Base-by-base conservation (phyloP, 2,888 invertebrate species). In the Zhengitettix transpicula region DNA sequence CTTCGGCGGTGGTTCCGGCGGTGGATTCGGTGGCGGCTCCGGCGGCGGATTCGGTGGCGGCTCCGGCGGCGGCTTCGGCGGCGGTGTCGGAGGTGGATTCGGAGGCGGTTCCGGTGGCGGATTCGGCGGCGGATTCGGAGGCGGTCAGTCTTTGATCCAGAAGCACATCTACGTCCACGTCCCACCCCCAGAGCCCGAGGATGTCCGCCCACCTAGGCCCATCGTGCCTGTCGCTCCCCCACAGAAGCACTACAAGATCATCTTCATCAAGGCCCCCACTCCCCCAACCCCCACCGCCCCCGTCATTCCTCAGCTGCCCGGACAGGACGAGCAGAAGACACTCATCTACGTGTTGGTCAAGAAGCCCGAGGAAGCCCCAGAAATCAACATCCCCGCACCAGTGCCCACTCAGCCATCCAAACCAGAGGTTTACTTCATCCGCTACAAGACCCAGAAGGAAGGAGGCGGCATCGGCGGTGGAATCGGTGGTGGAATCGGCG, bases 81-180 rank as follows among this genome's bases (percentile, higher is more conserved):
- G 61, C 42, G 62, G 63, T 5, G 44, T 28, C 67, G 61, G 61
- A n/a, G 56, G 47, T 14, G 60, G 58, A 8, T 51, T 44, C 17
- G 56, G 56, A 11, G 55, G 57, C 41, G 61, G 60, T 1, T 28
- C 47, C 52, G 62, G 62, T 10, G 61, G 59, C 28, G 60, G 60
- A 3, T n/a, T 40, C 52, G 56, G 56, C 9, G 58, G 58, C 28
- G 62, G 60, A 15, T 58, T 56, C 28, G 55, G 41, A 42, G 62
- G 61, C 55, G 63, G 63, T 15, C 59, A 61, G 40, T 40, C 56
- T 67, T 77, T 88, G 54, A 84, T 89, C 65, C 88, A 88, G 72
- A 90, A 89, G 71, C 89, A 88, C 79, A 89, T 89, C 73, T 91
- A 90, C 79, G 90, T 91, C 10, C 91, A 91, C 72, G 89, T 91